phyloP scores from a whole-genome alignment of 35 echinoderm and acorn worm genomes.

The Apostichopus californicus region DNA sequence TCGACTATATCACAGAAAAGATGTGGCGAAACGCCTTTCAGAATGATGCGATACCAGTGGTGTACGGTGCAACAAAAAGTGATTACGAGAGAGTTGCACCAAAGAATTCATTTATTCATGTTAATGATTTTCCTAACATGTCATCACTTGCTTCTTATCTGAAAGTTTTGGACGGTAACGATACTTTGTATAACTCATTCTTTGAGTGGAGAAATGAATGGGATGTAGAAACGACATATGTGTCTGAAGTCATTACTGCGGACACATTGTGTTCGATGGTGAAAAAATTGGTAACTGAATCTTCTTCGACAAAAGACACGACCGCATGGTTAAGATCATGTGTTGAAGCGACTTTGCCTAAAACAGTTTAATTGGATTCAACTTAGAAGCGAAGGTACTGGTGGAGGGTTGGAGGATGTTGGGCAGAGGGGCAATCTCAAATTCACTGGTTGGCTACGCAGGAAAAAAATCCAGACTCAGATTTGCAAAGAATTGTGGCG shows the following conservation, averaged over 20 bases:
- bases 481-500: no score
- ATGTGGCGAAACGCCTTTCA: conserved; percentile 67
- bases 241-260: neutral
- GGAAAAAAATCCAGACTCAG: no score
- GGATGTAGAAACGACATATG: neutral
- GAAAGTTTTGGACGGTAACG: conserved; percentile 62
- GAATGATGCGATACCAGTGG: conserved; percentile 64
- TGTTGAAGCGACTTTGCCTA: neutral
- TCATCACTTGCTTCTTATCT: conserved; percentile 59
- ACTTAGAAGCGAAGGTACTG: no score
- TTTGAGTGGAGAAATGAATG: conserved; percentile 64
- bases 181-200: conserved; percentile 62
- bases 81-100: conserved; percentile 67
- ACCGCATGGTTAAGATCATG: neutral
- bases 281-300: neutral
- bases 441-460: no score
- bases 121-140: conserved; percentile 58
- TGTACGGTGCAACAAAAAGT: conserved; percentile 61
- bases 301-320: neutral
- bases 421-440: no score
- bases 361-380: neutral
- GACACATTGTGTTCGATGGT: neutral
- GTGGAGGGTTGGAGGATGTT: no score
- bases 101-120: conserved; percentile 74
- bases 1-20: conserved; percentile 87